phyloP scores from a whole-genome alignment of 2,113 vertebrate genomes.

The Pachypanchax playfairii region DNA sequence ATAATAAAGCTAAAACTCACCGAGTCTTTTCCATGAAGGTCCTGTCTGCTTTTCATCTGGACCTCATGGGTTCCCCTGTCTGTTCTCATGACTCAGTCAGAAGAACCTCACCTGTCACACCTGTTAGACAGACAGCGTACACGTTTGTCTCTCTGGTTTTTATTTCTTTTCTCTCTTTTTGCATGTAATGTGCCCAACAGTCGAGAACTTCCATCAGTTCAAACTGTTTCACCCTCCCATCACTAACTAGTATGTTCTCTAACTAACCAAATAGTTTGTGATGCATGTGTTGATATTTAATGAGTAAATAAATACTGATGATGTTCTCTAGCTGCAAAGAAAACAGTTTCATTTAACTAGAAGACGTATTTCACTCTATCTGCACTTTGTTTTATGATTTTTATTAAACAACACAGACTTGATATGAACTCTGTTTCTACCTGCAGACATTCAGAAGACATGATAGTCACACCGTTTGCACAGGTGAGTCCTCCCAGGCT shows the following conservation, averaged over 20 bases:
- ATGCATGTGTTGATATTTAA: conserved; percentile 42
- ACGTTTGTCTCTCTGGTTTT: no score
- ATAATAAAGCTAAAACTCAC: conserved; percentile 34
- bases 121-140: conserved; percentile 31
- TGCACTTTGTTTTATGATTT: no score
- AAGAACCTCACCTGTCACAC: conserved; percentile 36
- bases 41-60: conserved; percentile 35
- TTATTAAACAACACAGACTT: background rate
- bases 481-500: conserved; percentile 80
- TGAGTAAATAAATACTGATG: background rate
- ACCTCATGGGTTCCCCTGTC: conserved; percentile 32
- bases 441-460: conserved; percentile 92
- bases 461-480: conserved; percentile 95
- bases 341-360: background rate
- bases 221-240: conserved; percentile 32
- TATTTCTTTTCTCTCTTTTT: conserved; percentile 38
- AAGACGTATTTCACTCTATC: background rate
- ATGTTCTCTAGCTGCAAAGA: background rate
- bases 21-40: conserved; percentile 50
- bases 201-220: conserved; percentile 20
- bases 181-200: conserved; percentile 53
- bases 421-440: conserved; percentile 27
- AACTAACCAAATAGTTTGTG: conserved; percentile 9
- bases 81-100: conserved; percentile 34
- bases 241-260: conserved; percentile 22